Conservation (phyloP, 2,888 invertebrate genomes). For the Pseudoips prasinana region DNA sequence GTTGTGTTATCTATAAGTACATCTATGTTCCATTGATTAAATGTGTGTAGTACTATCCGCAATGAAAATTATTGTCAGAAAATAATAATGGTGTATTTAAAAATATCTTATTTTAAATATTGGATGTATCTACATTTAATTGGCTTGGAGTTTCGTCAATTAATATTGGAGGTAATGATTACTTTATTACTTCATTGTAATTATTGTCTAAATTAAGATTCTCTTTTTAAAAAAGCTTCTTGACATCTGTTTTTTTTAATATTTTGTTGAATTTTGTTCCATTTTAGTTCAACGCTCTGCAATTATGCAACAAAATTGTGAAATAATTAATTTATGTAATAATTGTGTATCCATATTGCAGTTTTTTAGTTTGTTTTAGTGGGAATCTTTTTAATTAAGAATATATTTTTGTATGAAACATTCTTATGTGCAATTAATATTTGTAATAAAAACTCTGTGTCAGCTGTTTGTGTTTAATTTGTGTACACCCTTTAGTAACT, state of each 20-base stretch:
- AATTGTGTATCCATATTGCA: conserved; percentile 45
- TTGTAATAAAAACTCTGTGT: conserved; percentile 78
- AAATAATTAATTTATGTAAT: conserved; percentile 28
- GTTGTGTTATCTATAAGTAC: too few species aligned
- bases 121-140: too few species aligned
- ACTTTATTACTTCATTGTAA: conserved; percentile 11
- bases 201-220: neutral
- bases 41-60: too few species aligned
- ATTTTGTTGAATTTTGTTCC: neutral
- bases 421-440: conserved; percentile 79
- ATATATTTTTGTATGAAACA: conserved; percentile 80
- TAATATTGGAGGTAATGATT: conserved; percentile 24
- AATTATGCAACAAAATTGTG: conserved; percentile 26
- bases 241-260: conserved; percentile 61
- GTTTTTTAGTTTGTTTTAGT: conserved; percentile 74
- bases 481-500: too few species aligned
- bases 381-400: conserved; percentile 75
- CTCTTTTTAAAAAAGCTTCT: conserved; percentile 33
- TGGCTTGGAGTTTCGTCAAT: conserved; percentile 38
- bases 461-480: conserved; percentile 42
- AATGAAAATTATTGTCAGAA: too few species aligned
- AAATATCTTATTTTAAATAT: too few species aligned
- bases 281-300: neutral
- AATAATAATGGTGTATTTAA: too few species aligned
- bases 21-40: too few species aligned